A percentile compares a stretch with the other conserved stretches of the same genome.
Evolutionary conservation across 2,113 vertebrate species (phyloP).

Genomic region (Pholis gunnellus): DNA sequence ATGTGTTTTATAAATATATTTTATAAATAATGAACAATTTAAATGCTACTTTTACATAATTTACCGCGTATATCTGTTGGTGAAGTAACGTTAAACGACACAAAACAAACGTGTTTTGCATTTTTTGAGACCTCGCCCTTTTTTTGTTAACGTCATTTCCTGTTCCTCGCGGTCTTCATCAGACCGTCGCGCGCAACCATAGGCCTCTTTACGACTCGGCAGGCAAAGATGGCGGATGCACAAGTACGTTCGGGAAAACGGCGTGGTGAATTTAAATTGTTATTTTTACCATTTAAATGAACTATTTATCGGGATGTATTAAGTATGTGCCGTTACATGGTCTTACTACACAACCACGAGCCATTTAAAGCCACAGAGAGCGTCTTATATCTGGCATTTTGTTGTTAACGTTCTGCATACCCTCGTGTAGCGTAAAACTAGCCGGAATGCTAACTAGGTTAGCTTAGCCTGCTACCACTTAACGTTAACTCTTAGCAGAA

Average conservation of each 20-base stretch:
- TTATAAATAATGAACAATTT: neutral
- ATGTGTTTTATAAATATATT: neutral
- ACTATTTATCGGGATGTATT: accelerated
- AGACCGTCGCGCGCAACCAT: constrained; percentile 51
- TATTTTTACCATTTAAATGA: neutral
- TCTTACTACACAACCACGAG: accelerated
- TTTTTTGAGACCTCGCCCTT: neutral
- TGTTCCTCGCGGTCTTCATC: constrained; percentile 55
- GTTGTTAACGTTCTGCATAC: constrained; percentile 5
- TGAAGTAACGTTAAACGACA: neutral
- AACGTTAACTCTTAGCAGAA: neutral
- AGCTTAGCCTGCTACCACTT: constrained; percentile 35
- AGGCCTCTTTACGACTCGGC: constrained; percentile 85
- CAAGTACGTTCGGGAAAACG: constrained; percentile 82
- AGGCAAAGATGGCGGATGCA: constrained; percentile 89
- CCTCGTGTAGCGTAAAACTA: constrained; percentile 65
- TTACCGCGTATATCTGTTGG: neutral
- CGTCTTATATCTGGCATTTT: accelerated
- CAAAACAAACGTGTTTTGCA: neutral
- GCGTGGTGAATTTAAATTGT: constrained; percentile 64
- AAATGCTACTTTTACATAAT: neutral
- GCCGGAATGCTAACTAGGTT: constrained; percentile 46
- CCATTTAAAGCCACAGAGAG: accelerated
- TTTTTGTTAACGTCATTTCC: constrained; percentile 76
- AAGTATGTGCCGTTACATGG: accelerated